These are phyloP conservation scores for Hippolais icterina DNA, from an alignment of 2,113 vertebrate genomes.

Conservation along the genomic window DNA sequence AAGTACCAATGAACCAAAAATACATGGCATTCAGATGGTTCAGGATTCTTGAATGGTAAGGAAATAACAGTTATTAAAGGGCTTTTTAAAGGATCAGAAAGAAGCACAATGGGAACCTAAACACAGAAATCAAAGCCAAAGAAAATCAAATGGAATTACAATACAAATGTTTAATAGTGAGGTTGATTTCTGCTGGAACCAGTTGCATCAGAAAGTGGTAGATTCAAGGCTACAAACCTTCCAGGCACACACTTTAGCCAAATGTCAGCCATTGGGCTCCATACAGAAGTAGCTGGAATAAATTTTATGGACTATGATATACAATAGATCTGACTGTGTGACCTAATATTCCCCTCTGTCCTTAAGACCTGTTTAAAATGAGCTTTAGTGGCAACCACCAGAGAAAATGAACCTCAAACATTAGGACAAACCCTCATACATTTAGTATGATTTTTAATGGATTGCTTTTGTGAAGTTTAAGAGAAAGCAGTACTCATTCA, in stretches of 20 bases:
- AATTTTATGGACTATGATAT: not conserved
- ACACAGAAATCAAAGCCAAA: slow-evolving; percentile 33
- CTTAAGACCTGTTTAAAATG: not conserved
- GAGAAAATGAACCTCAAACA: not conserved
- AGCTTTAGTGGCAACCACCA: not conserved
- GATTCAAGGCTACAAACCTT: not conserved
- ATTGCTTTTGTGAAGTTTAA: not conserved
- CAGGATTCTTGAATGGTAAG: not conserved
- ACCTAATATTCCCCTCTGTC: not conserved
- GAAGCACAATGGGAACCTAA: slow-evolving; percentile 26
- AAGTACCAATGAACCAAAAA: not conserved
- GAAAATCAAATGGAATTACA: slow-evolving; percentile 24
- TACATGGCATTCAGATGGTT: not conserved
- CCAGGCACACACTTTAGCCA: not conserved
- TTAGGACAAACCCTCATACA: not conserved
- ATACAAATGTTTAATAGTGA: slow-evolving; percentile 12
- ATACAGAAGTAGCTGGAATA: not conserved
- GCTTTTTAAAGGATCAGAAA: not conserved
- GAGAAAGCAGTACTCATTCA: not conserved
- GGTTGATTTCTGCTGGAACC: slow-evolving; percentile 42
- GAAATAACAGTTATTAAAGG: slow-evolving; percentile 12
- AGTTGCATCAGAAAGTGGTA: not conserved
- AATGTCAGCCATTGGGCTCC: not conserved
- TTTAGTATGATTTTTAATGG: not conserved
- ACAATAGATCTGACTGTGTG: not conserved